Base-by-base conservation (phyloP, 2,113 vertebrate species). In the Odobenus rosmarus region DNA sequence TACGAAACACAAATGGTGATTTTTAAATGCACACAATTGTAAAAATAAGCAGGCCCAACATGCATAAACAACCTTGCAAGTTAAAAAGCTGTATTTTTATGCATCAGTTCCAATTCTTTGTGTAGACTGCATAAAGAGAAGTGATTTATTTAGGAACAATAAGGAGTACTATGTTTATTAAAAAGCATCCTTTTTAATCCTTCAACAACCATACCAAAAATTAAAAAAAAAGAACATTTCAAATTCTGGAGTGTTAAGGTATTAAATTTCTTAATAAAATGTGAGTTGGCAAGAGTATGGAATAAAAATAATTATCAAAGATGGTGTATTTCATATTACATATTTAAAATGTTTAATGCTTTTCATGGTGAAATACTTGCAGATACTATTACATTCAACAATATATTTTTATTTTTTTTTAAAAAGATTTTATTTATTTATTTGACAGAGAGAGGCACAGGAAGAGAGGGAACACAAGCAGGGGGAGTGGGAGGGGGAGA, bases 21-120 rank as follows among this genome's bases (percentile, higher is more conserved):
- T 95, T 97, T 71, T 95, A 98, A 90, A 83, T 77, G n/a, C 62
- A 74, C 39, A 72, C 9, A 33, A 69, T 77, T 91, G 53, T 15
- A 90, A 94, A 97, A 88, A 79, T 59, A 95, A 95, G 90, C 51
- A 81, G 92, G 59, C 36, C 10, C 55, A 62, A 72, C 21, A 93
- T 57, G 2, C 64, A 83, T 77, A 93, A 91, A 79, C 21, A 69
- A 39, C 4, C 6, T 64, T 14, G 19, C 31, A 84, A 77, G 39
- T 81, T 62, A 67, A 91, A 84, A 98, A 96, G n/a, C 26, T 93
- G 1, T 5, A 19, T 62, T 96, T 53, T 90, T 85, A 28, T 26
- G 14, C n/a, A 79, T 19, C 18, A 81, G 77, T 93, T 81, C 72
- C 61, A 93, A 90, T 76, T 87, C 53, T 24, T 62, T 80, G 19